A percentile compares a stretch with the other conserved stretches of the same genome.
Conservation (phyloP, 2,888 invertebrate species). For the Dascillus cervinus region DNA sequence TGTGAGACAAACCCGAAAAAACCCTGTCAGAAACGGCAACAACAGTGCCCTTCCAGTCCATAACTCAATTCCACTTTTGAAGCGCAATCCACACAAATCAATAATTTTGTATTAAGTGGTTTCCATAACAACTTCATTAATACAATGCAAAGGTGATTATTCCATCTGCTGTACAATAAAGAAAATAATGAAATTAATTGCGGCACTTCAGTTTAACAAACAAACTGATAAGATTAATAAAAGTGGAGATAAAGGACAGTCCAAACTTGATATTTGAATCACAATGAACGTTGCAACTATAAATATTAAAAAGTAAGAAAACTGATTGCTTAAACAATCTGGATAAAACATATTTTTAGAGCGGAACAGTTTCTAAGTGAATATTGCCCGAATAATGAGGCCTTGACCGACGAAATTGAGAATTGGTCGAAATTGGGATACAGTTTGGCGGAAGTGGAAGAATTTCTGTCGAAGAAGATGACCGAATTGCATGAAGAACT, state of each 20-base stretch:
- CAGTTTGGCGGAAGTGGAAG: too few relatives aligned
- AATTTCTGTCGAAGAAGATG: too few relatives aligned
- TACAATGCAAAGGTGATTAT: too few relatives aligned
- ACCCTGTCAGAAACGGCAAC: conserved; percentile 43
- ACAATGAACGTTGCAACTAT: background rate
- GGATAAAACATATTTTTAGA: conserved; percentile 12
- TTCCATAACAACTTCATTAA: conserved; percentile 1
- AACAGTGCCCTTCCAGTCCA: conserved; percentile 42
- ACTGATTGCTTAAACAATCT: conserved; percentile 2
- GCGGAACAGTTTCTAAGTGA: conserved; percentile 11
- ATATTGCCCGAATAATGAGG: conserved; percentile 5
- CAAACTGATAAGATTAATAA: too few relatives aligned
- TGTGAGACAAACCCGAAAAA: conserved; percentile 43
- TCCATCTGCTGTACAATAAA: too few relatives aligned
- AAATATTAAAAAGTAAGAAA: conserved; percentile 3
- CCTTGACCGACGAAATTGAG: too few relatives aligned
- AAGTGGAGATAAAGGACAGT: too few relatives aligned
- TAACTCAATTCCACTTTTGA: conserved; percentile 1
- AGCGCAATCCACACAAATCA: background rate
- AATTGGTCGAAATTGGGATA: too few relatives aligned
- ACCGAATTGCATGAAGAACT: too few relatives aligned
- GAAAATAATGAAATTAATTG: too few relatives aligned
- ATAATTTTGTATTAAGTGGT: background rate
- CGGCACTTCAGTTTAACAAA: too few relatives aligned
- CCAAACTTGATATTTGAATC: too few relatives aligned